Evolutionary conservation across 2,888 invertebrate genomes (phyloP), one percentile per base, ranked within the genome.

Genomic region (Drosophila koepferae): DNA sequence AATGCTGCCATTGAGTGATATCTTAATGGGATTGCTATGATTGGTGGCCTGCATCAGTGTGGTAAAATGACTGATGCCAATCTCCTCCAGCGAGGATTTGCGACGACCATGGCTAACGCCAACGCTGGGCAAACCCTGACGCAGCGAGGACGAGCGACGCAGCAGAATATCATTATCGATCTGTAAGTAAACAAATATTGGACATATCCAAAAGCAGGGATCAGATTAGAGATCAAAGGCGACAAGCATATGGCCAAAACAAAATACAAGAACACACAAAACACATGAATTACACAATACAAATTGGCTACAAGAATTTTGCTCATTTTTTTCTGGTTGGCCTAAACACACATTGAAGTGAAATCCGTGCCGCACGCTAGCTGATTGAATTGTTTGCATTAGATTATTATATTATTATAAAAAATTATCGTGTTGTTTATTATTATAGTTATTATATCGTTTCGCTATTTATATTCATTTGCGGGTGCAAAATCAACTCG

Each of bases 11-110:
- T 97, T 97, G 63, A 98, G 94, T 14, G 97, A 96, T 53, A 97
- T 96, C 93, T 97, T 97, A 63, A 97, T 96, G 18, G 97, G 96
- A 91, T 96, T 96, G 46, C 94, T 94, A 89, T 95, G 95, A 92
- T 96, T 96, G 78, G 95, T 95, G 64, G 94, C 94, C 91, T 95
- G 95, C 89, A 95, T 93, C 70, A 95, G 92, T 5, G 95, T 95
- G 77, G 96, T 96, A 87, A 96, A 96, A 91, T 97, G 97, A 63
- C 96, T 96, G 83, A 97, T 95, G 63, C 97, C 97, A 81, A 97
- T 96, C 93, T 97, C 97, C 93, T 97, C 97, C 58, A 97, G 94
- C 89, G 97, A 97, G 90, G 97, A 97, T 92, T 97, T 97, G 74
- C 97, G 94, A 38, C 96, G 94, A 34, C 91, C 92, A 9, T 94